Base-by-base conservation (phyloP, 92 coral and sea anemone genomes). In the Zoanthus solanderi region DNA sequence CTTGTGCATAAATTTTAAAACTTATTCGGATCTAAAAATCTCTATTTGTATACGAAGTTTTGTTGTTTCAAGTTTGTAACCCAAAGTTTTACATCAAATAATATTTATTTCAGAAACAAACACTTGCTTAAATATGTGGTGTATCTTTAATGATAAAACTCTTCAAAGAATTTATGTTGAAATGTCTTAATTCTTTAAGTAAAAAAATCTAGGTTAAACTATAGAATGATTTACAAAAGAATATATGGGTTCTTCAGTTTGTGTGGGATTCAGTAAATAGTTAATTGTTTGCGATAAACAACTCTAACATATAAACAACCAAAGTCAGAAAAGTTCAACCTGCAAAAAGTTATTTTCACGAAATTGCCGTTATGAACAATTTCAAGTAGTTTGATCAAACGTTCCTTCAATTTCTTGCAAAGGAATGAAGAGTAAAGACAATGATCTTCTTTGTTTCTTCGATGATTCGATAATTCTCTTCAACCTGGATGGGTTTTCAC, bases 381-480 rank as follows among this genome's bases (percentile, higher is more conserved):
- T 10, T n/a, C 79, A 18, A 31, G 47, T 47, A 31, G 0, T 0
- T 9, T 47, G 46, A 37, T 3, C 4, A 6, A 30, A 47, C 52
- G 17, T 46, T 44, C 71, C 53, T 16, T n/a, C 32, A 12, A 6
- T 46, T 23, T 17, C 7, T 23, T 30, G 23, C 31, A 7, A 29
- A 58, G 81, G 81, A 76, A 78, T 16, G 34, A 8, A 9, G 46
- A 65, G 42, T 29, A 42, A 17, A 9, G 44, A 9, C 10, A 61
- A 18, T 9, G 9, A 46, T 81, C 75, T 29, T 78, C 76, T 68
- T 81, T 48, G 63, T 81, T 45, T 42, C 37, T 66, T 13, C 5
- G 61, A 28, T 47, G 85, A 66, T 46, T 31, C 17, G 37, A 65
- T 81, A 37, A 46, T 81, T 81, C 85, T 65, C 28, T 23, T 71